phyloP scores from a whole-genome alignment of 64 coral and sea anemone species.

The Pocillopora damicornis region DNA sequence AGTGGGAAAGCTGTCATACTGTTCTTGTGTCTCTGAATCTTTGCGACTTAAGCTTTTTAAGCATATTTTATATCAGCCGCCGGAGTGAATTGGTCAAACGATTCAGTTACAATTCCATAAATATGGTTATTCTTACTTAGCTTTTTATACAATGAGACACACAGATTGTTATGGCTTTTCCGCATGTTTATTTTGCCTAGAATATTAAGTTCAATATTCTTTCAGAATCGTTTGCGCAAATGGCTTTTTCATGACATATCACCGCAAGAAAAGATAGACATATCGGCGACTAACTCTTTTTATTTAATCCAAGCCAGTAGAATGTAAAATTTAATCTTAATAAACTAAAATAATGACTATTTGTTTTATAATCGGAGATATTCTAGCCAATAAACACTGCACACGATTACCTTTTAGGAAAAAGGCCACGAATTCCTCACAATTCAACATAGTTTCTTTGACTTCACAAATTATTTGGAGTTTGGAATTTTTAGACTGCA shows the following conservation, averaged over 20 bases:
- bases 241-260: background rate
- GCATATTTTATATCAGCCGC: too few relatives aligned
- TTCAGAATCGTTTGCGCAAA: background rate
- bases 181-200: background rate
- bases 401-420: background rate
- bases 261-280: background rate
- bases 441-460: background rate
- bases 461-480: background rate
- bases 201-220: background rate
- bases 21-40: too few relatives aligned
- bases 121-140: background rate
- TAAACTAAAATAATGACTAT: background rate
- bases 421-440: background rate
- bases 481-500: too few relatives aligned
- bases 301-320: background rate
- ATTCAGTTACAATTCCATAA: background rate
- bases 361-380: background rate
- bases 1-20: too few relatives aligned
- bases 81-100: too few relatives aligned
- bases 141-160: background rate
- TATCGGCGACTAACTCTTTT: background rate
- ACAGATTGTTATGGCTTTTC: constrained; percentile 13
- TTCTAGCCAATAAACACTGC: background rate
- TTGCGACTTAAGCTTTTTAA: too few relatives aligned
- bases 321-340: constrained; percentile 5